Base-by-base conservation (phyloP, 2,888 invertebrate genomes). In the Drosophila cognata region DNA sequence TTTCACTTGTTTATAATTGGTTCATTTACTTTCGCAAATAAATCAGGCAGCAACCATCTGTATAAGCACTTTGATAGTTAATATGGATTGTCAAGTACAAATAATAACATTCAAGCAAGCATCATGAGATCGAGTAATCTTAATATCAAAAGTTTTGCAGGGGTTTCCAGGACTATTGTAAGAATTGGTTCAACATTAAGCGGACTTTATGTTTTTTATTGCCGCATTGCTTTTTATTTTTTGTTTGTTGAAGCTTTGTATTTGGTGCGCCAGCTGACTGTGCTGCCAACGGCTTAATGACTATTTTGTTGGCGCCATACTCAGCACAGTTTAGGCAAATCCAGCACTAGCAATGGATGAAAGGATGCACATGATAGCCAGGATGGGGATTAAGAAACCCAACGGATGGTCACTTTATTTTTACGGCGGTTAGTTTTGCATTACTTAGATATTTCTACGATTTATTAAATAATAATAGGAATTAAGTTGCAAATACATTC, bases 291-390 rank as follows among this genome's bases (percentile, higher is more conserved):
- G 75, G 79, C 80, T 82, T 82, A 81, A 81, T 82, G 82, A 82
- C 82, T 82, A 79, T 82, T 79, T 82, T 82, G 79, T 76, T 82
- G 79, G 79, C 72, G 82, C 79, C 76, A 72, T 57, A 66, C 48
- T 46, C 46, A 68, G 67, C 50, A 35, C 59, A 52, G 33, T 46
- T 58, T 58, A 60, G 50, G 59, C 57, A 50, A 58, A 29, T 64
- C 41, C 52, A 16, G 58, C 60, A 35, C 16, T 36, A 7, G 18
- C 28, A 11, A 3, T 55, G 25, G 28, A n/a, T 48, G 60, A 56
- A 31, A 73, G 57, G 55, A 62, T 51, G 43, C 65, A 29, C 25
- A 56, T 58, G 55, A 56, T 55, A 65, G 51, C 25, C 28, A 36
- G 41, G 31, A 48, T 48, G 52, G 29, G 52, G 35, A 38, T 64